Evolutionary conservation across 2,797 vertebrate species (phyloP).

Genomic region (Rhabdomys pumilio): DNA sequence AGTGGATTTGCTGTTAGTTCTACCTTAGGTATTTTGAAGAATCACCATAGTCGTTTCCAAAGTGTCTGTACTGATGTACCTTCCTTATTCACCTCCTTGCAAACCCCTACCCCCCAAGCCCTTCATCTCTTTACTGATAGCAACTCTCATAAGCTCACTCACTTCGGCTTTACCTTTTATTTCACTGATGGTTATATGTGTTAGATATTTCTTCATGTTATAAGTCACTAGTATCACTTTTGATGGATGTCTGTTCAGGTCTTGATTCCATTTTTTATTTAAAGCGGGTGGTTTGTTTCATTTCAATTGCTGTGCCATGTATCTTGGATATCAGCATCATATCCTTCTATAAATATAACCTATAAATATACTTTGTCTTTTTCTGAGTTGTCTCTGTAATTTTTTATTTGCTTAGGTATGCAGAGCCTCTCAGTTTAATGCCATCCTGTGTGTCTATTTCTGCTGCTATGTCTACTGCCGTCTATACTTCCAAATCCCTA

Average conservation of each 20-base stretch:
- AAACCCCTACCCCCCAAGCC: too few species aligned
- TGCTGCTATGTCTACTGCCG: neutral
- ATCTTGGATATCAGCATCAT: neutral
- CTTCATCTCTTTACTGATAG: neutral
- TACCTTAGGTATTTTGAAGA: neutral
- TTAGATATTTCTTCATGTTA: neutral
- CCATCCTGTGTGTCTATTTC: neutral
- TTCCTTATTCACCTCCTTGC: neutral
- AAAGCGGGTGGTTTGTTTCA: neutral
- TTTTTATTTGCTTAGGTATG: neutral
- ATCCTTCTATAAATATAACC: neutral
- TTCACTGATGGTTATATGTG: neutral
- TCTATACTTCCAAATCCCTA: neutral
- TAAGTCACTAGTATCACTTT: neutral
- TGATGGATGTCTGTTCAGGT: neutral
- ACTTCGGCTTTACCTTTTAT: too few species aligned
- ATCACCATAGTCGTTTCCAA: neutral
- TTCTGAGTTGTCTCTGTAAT: neutral
- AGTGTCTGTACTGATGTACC: neutral
- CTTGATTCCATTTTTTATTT: neutral
- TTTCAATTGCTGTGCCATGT: neutral
- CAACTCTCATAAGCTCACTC: neutral
- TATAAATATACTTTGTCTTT: neutral
- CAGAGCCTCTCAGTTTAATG: neutral
- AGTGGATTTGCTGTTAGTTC: neutral